Evolutionary conservation across 2,113 vertebrate species (phyloP).

Genomic region (Cathartes aura): DNA sequence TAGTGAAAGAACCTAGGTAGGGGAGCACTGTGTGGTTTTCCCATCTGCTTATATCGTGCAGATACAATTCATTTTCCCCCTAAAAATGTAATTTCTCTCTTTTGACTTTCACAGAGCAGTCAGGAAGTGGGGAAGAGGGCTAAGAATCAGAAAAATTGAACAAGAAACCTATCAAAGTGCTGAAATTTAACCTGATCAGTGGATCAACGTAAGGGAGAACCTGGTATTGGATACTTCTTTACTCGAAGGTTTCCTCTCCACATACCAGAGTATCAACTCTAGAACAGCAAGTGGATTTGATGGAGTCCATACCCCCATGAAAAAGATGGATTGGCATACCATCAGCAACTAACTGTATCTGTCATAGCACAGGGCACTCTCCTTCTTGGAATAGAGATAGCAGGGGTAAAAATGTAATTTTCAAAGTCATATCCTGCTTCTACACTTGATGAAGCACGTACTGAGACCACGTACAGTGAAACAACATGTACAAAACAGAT

Average conservation of each 20-base stretch:
- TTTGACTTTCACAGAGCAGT: neutral
- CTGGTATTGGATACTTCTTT: neutral
- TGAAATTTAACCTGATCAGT: neutral
- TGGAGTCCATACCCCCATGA: neutral
- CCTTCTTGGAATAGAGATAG: neutral
- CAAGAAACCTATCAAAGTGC: neutral
- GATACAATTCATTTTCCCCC: neutral
- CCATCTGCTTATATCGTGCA: neutral
- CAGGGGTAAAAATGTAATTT: neutral
- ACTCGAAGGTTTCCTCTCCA: neutral
- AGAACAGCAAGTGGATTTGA: neutral
- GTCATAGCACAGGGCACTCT: neutral
- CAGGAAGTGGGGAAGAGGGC: neutral
- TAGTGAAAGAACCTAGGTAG: neutral
- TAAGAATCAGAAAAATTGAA: neutral
- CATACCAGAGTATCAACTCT: neutral
- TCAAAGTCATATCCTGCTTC: neutral
- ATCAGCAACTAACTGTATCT: neutral
- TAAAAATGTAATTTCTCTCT: neutral
- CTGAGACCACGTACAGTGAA: neutral
- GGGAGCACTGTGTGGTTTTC: neutral
- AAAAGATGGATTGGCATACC: neutral
- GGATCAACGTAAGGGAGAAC: accelerated
- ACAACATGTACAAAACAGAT: neutral
- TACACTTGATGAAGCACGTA: neutral